Conservation (phyloP, 2,113 vertebrate genomes). For the Neodon shergylaensis region DNA sequence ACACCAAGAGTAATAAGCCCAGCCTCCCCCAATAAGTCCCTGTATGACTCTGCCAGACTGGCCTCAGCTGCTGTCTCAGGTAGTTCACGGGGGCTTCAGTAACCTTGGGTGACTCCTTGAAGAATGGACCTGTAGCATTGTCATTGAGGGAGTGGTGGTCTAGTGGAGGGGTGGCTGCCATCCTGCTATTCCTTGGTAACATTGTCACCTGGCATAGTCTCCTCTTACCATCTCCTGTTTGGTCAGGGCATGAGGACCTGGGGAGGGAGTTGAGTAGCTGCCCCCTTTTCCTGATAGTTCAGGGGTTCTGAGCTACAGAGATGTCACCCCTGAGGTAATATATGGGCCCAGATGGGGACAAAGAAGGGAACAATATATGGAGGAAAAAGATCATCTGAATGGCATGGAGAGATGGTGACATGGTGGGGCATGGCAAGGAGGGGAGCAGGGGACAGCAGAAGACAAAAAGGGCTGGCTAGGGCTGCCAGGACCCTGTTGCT, state of each 20-base stretch:
- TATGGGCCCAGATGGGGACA: no score
- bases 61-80: background rate
- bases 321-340: no score
- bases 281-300: background rate
- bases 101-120: background rate
- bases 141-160: background rate
- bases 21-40: background rate
- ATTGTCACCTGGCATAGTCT: accelerated
- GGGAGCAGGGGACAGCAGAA: no score
- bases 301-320: background rate
- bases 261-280: background rate
- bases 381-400: no score
- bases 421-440: accelerated
- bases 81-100: background rate
- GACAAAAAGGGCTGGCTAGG: background rate
- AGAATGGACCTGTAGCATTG: no score
- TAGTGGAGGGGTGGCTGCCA: accelerated
- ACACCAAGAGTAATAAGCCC: no score
- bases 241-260: accelerated
- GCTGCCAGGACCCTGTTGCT: background rate
- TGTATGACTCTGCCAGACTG: background rate
- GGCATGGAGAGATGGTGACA: background rate
- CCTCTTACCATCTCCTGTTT: no score
- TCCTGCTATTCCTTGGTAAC: background rate
- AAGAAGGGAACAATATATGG: no score